These are phyloP conservation scores for Heliconius melpomene DNA, from an alignment of 1,140 invertebrate species.

Conservation along the genomic window DNA sequence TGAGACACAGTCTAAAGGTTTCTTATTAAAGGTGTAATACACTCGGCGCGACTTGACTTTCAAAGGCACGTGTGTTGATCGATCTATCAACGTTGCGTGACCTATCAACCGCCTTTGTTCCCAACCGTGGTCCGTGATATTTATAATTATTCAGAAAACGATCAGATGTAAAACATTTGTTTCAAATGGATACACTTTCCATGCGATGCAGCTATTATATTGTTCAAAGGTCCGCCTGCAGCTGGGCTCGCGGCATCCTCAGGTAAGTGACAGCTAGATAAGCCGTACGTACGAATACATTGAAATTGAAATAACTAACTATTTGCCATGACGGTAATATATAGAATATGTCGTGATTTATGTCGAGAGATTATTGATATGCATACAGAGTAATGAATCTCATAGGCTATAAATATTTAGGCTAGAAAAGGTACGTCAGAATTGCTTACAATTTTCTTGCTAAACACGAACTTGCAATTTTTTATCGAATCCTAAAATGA, in stretches of 20 bases:
- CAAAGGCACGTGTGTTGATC: constrained; percentile 57
- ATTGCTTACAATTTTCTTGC: not conserved
- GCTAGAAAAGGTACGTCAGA: not conserved
- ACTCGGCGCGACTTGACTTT: constrained; percentile 33
- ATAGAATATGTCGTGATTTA: not conserved
- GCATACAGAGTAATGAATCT: not conserved
- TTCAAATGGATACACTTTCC: constrained; percentile 22
- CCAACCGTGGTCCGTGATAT: constrained; percentile 68
- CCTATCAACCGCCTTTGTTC: constrained; percentile 61
- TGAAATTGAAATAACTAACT: constrained; percentile 16
- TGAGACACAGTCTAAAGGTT: constrained; percentile 23
- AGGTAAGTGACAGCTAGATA: constrained; percentile 23
- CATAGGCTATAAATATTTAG: not conserved
- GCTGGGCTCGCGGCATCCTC: constrained; percentile 10
- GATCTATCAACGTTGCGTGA: constrained; percentile 66
- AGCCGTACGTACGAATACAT: not conserved
- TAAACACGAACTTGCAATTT: not conserved
- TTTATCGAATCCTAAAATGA: not conserved
- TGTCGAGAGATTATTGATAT: not conserved
- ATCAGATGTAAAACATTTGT: constrained; percentile 41
- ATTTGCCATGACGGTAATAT: not conserved
- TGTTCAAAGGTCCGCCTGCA: constrained; percentile 24
- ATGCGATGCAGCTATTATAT: constrained; percentile 25
- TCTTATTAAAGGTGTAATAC: constrained; percentile 32
- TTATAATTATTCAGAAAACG: constrained; percentile 54